Conservation (phyloP, 2,888 invertebrate species). For the Clanis bilineata region DNA sequence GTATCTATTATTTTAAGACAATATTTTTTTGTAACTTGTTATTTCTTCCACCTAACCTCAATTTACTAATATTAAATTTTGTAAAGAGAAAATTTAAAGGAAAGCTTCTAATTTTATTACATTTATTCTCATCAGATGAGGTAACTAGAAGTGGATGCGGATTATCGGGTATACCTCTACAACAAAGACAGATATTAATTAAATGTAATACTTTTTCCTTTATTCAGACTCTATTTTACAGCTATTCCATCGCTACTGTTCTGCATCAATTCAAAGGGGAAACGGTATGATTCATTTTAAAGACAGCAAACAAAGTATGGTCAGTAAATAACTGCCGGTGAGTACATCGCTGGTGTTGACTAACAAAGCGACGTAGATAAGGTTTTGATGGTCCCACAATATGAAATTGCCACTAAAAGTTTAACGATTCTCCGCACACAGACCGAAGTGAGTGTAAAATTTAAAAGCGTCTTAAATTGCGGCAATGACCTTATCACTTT, state of each 20-base stretch:
- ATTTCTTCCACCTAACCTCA: too few relatives aligned
- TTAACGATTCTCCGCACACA: conserved; percentile 50
- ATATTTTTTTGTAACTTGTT: too few relatives aligned
- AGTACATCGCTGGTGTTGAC: conserved; percentile 27
- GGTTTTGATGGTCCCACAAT: conserved; percentile 43
- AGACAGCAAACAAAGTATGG: background rate
- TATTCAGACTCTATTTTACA: too few relatives aligned
- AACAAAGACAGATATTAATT: too few relatives aligned
- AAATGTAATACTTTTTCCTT: too few relatives aligned
- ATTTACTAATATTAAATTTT: too few relatives aligned
- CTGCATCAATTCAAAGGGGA: background rate
- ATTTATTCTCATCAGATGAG: too few relatives aligned
- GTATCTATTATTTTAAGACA: too few relatives aligned
- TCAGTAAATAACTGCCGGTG: conserved; percentile 28
- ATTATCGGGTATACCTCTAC: too few relatives aligned
- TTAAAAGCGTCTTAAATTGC: conserved; percentile 18
- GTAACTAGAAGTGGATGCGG: too few relatives aligned
- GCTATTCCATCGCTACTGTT: background rate
- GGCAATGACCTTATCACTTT: conserved; percentile 1
- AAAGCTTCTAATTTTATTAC: too few relatives aligned
- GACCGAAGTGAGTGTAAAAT: conserved; percentile 28
- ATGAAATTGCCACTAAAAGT: conserved; percentile 57
- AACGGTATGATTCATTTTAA: background rate
- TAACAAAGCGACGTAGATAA: conserved; percentile 48
- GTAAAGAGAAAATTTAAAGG: too few relatives aligned